These are phyloP conservation scores for Chaetoderma sp. DNA, from an alignment of 2,888 invertebrate species.

Conservation along the genomic window DNA sequence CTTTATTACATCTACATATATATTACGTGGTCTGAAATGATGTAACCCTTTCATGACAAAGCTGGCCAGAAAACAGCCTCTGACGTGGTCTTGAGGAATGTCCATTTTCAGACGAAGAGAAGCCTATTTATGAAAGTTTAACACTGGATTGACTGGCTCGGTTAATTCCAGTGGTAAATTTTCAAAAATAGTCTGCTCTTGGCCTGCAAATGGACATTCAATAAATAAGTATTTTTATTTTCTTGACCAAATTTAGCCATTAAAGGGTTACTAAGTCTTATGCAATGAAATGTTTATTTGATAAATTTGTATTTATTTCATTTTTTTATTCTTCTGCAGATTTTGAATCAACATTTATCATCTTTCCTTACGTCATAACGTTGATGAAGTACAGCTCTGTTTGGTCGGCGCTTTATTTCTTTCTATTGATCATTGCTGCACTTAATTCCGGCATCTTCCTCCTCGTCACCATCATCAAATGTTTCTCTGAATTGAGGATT, in stretches of 20 bases:
- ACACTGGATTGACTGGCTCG: too few relatives aligned
- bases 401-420: slow-evolving; percentile 46
- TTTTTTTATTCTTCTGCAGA: slow-evolving; percentile 41
- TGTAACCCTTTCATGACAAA: too few relatives aligned
- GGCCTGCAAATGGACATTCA: too few relatives aligned
- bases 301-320: neutral
- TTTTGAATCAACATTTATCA: slow-evolving; percentile 48
- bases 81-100: too few relatives aligned
- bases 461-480: slow-evolving; percentile 42
- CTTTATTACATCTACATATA: too few relatives aligned
- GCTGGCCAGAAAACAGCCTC: neutral
- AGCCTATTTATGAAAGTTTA: too few relatives aligned
- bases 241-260: too few relatives aligned
- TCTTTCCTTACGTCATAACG: slow-evolving; percentile 48
- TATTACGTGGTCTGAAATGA: neutral
- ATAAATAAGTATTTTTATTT: too few relatives aligned
- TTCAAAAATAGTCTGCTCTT: too few relatives aligned
- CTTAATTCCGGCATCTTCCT: slow-evolving; percentile 40
- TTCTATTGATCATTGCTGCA: slow-evolving; percentile 40
- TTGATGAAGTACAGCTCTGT: slow-evolving; percentile 38
- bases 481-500: too few relatives aligned
- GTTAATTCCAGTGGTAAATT: too few relatives aligned
- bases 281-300: neutral
- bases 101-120: too few relatives aligned
- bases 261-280: neutral